Percentiles rank a stretch among this genome's conserved stretches.
Conservation (phyloP, 2,888 invertebrate genomes). For the Sycophila texana region DNA sequence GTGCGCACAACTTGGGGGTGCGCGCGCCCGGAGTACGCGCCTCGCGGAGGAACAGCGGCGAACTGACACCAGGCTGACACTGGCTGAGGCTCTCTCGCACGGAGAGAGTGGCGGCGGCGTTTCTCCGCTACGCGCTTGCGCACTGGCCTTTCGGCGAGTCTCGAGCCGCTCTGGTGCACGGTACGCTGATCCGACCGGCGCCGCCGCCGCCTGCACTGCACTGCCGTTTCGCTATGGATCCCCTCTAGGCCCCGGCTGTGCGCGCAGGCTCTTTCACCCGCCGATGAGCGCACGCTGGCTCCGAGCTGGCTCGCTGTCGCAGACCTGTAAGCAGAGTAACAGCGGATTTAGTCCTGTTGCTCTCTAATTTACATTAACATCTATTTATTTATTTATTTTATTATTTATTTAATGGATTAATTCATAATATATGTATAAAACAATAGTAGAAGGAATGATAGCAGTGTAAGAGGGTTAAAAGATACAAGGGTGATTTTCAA, state of each 20-base stretch:
- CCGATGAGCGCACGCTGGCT: neutral
- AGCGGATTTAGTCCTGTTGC: neutral
- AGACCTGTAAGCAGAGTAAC: slow-evolving; percentile 48
- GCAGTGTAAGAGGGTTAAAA: too few species aligned
- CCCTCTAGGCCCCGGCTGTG: neutral
- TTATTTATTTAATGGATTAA: too few species aligned
- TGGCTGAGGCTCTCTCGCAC: slow-evolving; percentile 42
- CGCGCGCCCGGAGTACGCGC: slow-evolving; percentile 52
- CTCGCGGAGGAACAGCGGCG: slow-evolving; percentile 63
- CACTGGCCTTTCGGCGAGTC: slow-evolving; percentile 26
- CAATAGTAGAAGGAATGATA: too few species aligned
- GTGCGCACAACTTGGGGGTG: neutral
- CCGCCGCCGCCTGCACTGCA: slow-evolving; percentile 10
- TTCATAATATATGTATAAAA: too few species aligned
- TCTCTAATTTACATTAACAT: too few species aligned
- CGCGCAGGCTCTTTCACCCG: slow-evolving; percentile 9
- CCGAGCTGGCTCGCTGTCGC: slow-evolving; percentile 22
- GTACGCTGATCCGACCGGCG: slow-evolving; percentile 6
- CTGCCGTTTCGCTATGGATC: neutral
- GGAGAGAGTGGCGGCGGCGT: neutral
- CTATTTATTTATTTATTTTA: too few species aligned
- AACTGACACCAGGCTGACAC: slow-evolving; percentile 64
- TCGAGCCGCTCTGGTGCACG: slow-evolving; percentile 28
- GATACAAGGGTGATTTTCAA: too few species aligned
- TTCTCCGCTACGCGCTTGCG: slow-evolving; percentile 47